Conservation (phyloP, 2,797 vertebrate genomes). For the Aeoliscus strigatus region DNA sequence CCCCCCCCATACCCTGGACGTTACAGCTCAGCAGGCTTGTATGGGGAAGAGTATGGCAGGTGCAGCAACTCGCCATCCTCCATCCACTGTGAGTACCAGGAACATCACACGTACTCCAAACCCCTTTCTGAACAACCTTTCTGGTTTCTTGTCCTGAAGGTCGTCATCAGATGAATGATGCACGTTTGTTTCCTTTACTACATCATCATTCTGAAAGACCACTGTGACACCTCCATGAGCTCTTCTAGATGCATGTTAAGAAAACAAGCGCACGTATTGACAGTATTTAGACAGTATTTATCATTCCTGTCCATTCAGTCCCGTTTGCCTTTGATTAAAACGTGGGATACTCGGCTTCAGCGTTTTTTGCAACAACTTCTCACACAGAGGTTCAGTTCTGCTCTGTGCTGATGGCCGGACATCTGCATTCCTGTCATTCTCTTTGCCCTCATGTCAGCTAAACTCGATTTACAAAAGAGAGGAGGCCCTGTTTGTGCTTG, state of each 20-base stretch:
- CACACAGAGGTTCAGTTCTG: slow-evolving; percentile 15
- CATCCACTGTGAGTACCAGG: slow-evolving; percentile 81
- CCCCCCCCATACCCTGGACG: slow-evolving; percentile 76
- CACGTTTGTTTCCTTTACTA: slow-evolving; percentile 5
- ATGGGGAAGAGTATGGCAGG: slow-evolving; percentile 68
- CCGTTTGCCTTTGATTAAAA: no score
- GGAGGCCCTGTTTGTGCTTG: slow-evolving; percentile 37
- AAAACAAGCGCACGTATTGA: no score
- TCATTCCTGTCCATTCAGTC: no score
- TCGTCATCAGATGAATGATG: neutral
- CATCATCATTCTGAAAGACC: slow-evolving; percentile 5
- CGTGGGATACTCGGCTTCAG: no score
- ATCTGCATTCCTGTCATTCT: slow-evolving; percentile 63
- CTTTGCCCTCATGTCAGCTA: slow-evolving; percentile 46
- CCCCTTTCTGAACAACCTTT: neutral
- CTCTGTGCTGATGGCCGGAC: slow-evolving; percentile 1
- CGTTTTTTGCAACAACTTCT: neutral
- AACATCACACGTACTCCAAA: neutral
- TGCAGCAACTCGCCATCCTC: slow-evolving; percentile 79
- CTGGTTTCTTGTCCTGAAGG: neutral
- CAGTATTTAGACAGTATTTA: no score
- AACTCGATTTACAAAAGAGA: slow-evolving; percentile 59
- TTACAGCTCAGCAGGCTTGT: slow-evolving; percentile 36
- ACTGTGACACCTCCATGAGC: no score
- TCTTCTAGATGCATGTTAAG: no score